Evolutionary conservation across 2,113 vertebrate species (phyloP), one percentile per base, ranked within the genome.

Genomic region (Australoheros scitulus): DNA sequence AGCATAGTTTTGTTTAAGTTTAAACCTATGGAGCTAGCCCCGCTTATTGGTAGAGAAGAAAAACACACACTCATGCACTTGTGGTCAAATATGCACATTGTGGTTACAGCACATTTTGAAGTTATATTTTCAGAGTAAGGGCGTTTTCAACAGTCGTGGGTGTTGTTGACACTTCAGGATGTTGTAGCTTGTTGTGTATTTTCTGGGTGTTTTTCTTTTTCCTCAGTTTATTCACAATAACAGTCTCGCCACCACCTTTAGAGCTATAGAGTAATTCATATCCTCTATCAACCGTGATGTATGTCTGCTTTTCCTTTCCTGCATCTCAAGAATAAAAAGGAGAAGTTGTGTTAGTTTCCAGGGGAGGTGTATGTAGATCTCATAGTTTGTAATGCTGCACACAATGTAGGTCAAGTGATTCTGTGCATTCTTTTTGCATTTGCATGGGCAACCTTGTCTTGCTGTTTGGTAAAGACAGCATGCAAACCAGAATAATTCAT

Each of bases 71-170:
- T 26, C 22, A 68, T 32, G 26, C 78, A 75, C 17, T 57, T 81
- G 83, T 83, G 82, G 85, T 63, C 6, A 14, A 34, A 32, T 63
- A 68, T 68, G 47, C 65, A 84, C 17, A 2, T 50, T 80, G 82
- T 65, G 74, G 85, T 79, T 60, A 34, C 3, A 52, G 32, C 18
- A 2, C 10, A 15, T 24, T 83, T 80, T 87, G 63, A 80, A 76
- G 74, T 83, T 6, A 10, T 70, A 80, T 84, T 82, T 87, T 80
- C 86, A 85, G 22, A 32, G 29, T 20, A 61, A 93, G 93, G 95
- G 92, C 89, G 94, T 95, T 91, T 88, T 87, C 83, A 91, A 90
- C 94, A 91, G 92, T 91, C 77, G 18, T 80, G 89, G 89, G 94
- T 89, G 95, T 95, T 86, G 89, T 79, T 92, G 6, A 86, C 89